Percentiles rank a stretch among this genome's conserved stretches.
Conservation (phyloP, 2,113 vertebrate genomes). For the Pelvicachromis taeniatus region DNA sequence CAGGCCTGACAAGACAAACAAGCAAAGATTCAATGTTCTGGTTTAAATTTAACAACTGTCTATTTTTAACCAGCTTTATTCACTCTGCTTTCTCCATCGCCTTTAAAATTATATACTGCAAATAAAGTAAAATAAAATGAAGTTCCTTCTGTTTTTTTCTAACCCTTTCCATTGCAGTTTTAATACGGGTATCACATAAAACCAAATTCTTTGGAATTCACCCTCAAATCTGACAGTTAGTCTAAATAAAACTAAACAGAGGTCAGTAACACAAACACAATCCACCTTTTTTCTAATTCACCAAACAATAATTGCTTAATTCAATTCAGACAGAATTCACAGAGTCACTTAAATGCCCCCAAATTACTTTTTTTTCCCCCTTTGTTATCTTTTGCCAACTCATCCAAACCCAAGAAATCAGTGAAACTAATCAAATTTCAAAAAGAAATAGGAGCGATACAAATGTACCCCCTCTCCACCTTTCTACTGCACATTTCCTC, state of each 20-base stretch:
- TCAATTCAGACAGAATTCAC: fast-evolving
- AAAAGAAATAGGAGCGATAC: neutral
- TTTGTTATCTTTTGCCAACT: neutral
- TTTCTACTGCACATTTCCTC: neutral
- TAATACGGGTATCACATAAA: neutral
- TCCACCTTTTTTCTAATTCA: neutral
- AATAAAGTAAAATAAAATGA: neutral
- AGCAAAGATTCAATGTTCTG: neutral
- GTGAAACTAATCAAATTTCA: neutral
- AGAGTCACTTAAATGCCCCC: neutral
- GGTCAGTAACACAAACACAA: neutral
- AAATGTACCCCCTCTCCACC: neutral
- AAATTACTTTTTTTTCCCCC: neutral
- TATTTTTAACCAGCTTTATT: neutral
- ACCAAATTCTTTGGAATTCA: neutral
- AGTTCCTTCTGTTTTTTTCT: too few relatives aligned
- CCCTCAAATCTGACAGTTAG: neutral
- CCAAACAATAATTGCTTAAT: neutral
- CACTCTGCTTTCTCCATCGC: neutral
- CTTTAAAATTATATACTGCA: neutral
- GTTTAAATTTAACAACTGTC: neutral
- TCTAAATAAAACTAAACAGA: neutral
- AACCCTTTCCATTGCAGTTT: neutral
- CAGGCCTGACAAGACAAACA: neutral
- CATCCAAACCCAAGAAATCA: neutral